phyloP scores from a whole-genome alignment of 2,888 invertebrate species.

The Leucania comma region DNA sequence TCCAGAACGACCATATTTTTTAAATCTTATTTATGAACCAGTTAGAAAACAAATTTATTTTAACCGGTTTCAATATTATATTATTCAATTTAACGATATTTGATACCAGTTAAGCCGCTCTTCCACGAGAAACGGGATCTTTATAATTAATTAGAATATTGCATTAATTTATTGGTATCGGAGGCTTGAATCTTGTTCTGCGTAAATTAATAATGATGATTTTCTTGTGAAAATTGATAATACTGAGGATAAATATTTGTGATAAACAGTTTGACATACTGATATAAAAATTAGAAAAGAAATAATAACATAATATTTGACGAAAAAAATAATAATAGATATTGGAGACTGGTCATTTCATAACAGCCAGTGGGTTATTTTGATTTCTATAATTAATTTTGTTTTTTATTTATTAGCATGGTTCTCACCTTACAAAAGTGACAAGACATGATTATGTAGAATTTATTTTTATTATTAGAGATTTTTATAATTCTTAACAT shows the following conservation, averaged over 20 bases:
- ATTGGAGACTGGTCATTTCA: too few species aligned
- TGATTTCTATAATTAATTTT: too few species aligned
- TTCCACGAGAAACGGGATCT: constrained; percentile 36
- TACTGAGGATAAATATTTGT: not conserved
- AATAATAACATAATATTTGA: too few species aligned
- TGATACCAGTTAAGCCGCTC: constrained; percentile 20
- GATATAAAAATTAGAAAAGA: too few species aligned
- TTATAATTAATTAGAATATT: constrained; percentile 46
- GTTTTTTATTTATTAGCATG: too few species aligned
- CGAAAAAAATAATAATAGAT: too few species aligned
- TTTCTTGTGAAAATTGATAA: constrained; percentile 12
- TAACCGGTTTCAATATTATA: constrained; percentile 11
- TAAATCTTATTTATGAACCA: not conserved
- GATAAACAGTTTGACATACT: not conserved
- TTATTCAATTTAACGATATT: constrained; percentile 37
- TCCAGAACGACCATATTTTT: not conserved
- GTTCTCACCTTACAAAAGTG: too few species aligned
- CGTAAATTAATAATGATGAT: constrained; percentile 24
- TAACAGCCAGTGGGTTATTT: too few species aligned
- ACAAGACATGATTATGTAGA: too few species aligned
- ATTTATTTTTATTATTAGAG: too few species aligned
- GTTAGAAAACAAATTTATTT: constrained; percentile 25
- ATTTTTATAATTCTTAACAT: too few species aligned
- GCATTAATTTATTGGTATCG: constrained; percentile 46
- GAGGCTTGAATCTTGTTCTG: constrained; percentile 9